Conservation (phyloP, 1,140 invertebrate species). For the Diabrotica undecimpunctata region DNA sequence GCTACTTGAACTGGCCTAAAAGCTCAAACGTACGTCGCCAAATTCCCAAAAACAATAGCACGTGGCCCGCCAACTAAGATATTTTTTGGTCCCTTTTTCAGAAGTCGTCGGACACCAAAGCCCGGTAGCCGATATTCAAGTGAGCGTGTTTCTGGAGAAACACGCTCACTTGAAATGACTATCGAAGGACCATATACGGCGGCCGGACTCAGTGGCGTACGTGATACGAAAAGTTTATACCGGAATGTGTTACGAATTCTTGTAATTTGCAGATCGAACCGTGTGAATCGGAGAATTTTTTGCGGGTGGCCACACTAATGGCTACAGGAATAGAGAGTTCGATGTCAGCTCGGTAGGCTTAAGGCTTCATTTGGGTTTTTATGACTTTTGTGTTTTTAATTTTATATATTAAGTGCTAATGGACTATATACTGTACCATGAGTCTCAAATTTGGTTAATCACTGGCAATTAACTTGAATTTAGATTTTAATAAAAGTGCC, state of each 20-base stretch:
- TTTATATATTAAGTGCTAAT: too few relatives aligned
- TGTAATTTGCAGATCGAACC: not conserved
- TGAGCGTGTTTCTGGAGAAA: not conserved
- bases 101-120: slow-evolving; percentile 31
- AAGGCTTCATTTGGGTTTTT: too few relatives aligned
- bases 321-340: not conserved
- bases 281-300: slow-evolving; percentile 1
- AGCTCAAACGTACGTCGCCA: not conserved
- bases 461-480: too few relatives aligned
- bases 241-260: slow-evolving; percentile 2
- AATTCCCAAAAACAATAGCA: slow-evolving; percentile 38
- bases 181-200: not conserved
- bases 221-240: not conserved
- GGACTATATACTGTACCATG: too few relatives aligned
- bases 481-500: too few relatives aligned
- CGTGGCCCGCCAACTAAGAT: slow-evolving; percentile 33
- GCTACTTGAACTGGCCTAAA: not conserved
- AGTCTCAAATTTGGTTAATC: too few relatives aligned
- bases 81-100: slow-evolving; percentile 28
- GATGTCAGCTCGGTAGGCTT: too few relatives aligned
- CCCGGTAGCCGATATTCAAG: slow-evolving; percentile 35
- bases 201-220: not conserved
- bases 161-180: not conserved
- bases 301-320: not conserved
- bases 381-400: too few relatives aligned